A percentile compares a stretch with the other conserved stretches of the same genome.
These are phyloP conservation scores for Oeneis ivallda DNA, from an alignment of 2,888 invertebrate species.

Conservation along the genomic window DNA sequence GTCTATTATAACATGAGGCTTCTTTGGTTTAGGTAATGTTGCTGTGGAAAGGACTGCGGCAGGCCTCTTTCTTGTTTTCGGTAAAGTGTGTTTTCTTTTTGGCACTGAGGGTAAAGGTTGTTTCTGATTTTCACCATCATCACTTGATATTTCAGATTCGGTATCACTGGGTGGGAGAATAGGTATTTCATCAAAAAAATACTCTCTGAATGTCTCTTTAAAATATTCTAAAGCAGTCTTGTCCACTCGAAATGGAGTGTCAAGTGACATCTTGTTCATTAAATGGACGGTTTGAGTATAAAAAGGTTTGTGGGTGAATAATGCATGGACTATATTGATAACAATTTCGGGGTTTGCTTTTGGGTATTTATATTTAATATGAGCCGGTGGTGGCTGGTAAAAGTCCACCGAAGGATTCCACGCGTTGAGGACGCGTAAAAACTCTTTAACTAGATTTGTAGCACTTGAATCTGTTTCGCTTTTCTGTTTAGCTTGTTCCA, in stretches of 20 bases:
- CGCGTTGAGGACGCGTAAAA: conserved; percentile 67
- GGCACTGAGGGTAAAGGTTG: conserved; percentile 50
- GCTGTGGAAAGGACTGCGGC: conserved; percentile 53
- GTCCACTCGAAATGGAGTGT: conserved; percentile 88
- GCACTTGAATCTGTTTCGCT: conserved; percentile 61
- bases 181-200: conserved; percentile 54
- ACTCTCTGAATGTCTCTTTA: conserved; percentile 60
- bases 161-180: conserved; percentile 54
- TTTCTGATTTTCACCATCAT: conserved; percentile 54
- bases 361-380: conserved; percentile 91
- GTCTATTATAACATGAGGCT: conserved; percentile 43
- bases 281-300: conserved; percentile 93
- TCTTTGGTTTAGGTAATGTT: conserved; percentile 55
- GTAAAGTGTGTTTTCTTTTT: conserved; percentile 66
- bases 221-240: conserved; percentile 57
- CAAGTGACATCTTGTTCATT: conserved; percentile 97
- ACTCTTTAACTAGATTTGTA: conserved; percentile 78
- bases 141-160: conserved; percentile 74
- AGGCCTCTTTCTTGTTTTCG: conserved; percentile 59
- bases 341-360: conserved; percentile 87
- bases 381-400: conserved; percentile 88
- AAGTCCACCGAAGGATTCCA: conserved; percentile 83
- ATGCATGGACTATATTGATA: conserved; percentile 88
- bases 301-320: conserved; percentile 89
- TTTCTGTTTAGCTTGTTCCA: conserved; percentile 52